phyloP scores from a whole-genome alignment of 2,888 invertebrate species.

The Holacanthella duospinosa region DNA sequence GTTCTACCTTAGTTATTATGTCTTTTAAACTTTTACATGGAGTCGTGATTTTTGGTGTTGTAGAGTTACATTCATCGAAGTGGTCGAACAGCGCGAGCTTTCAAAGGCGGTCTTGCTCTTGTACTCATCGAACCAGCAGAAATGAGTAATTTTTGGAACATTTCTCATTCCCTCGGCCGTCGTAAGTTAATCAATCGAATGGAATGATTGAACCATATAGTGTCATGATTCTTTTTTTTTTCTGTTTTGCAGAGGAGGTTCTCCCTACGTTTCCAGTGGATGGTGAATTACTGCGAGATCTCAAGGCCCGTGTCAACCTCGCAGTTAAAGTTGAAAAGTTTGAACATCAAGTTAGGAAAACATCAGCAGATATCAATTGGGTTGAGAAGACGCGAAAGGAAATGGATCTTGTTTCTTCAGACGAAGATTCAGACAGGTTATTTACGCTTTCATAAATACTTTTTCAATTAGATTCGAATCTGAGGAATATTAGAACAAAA shows the following conservation, averaged over 20 bases:
- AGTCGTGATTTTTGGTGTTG: constrained; percentile 14
- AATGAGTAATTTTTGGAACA: constrained; percentile 61
- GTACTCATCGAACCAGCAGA: constrained; percentile 84
- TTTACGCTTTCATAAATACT: too few species aligned
- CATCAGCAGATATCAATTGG: constrained; percentile 68
- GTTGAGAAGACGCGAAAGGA: constrained; percentile 72
- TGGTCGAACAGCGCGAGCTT: constrained; percentile 88
- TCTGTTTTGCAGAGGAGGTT: constrained; percentile 45
- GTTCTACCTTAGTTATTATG: background rate
- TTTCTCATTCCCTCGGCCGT: constrained; percentile 73
- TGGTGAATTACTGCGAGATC: constrained; percentile 50
- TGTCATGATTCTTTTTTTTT: constrained; percentile 10
- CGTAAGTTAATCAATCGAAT: constrained; percentile 48
- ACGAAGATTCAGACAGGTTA: constrained; percentile 49
- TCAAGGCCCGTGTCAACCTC: constrained; percentile 60
- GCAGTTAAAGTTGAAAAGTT: constrained; percentile 71
- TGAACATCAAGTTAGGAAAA: constrained; percentile 55
- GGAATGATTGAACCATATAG: background rate
- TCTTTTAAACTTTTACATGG: too few species aligned
- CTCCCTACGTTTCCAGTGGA: constrained; percentile 72
- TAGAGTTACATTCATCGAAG: constrained; percentile 91
- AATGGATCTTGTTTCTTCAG: constrained; percentile 71
- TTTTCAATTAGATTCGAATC: too few species aligned
- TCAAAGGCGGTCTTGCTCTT: constrained; percentile 77
- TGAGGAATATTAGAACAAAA: too few species aligned